Conservation (phyloP, 2,113 vertebrate species). For the Oryzias javanicus region DNA sequence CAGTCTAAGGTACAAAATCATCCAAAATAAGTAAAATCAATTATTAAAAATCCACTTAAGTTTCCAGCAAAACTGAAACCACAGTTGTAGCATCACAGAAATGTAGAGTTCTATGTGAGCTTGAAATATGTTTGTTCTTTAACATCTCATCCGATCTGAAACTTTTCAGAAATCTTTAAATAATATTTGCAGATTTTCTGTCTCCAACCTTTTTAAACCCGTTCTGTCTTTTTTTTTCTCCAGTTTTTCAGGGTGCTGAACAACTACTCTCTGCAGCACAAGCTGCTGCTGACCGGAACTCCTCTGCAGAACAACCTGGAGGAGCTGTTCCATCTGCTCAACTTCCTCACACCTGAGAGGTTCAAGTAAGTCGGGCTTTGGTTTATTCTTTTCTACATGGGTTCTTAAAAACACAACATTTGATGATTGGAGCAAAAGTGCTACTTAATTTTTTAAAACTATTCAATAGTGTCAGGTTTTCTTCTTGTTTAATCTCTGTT, state of each 20-base stretch:
- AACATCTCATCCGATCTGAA: no score
- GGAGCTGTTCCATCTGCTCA: slow-evolving; percentile 95
- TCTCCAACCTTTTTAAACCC: slow-evolving; percentile 3
- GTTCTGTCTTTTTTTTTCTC: slow-evolving; percentile 4
- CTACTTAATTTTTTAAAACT: no score
- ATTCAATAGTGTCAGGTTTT: no score
- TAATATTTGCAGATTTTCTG: background rate
- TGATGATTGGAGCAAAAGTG: no score
- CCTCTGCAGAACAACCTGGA: slow-evolving; percentile 97
- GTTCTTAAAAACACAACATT: no score
- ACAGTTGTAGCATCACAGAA: no score
- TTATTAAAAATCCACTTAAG: background rate
- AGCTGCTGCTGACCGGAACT: slow-evolving; percentile 93
- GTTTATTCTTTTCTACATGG: no score
- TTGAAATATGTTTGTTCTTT: no score
- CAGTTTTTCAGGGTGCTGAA: slow-evolving; percentile 97
- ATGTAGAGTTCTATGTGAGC: no score
- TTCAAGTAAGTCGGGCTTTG: slow-evolving; percentile 78
- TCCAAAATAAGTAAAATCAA: background rate
- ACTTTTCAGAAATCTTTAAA: no score
- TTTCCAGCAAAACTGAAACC: no score
- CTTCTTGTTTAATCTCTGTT: no score
- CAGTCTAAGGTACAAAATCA: slow-evolving; percentile 88
- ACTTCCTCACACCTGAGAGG: slow-evolving; percentile 94
- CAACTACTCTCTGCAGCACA: slow-evolving; percentile 94